These are phyloP conservation scores for Sinohyriopsis cumingii DNA, from an alignment of 2,888 invertebrate genomes.

Conservation along the genomic window DNA sequence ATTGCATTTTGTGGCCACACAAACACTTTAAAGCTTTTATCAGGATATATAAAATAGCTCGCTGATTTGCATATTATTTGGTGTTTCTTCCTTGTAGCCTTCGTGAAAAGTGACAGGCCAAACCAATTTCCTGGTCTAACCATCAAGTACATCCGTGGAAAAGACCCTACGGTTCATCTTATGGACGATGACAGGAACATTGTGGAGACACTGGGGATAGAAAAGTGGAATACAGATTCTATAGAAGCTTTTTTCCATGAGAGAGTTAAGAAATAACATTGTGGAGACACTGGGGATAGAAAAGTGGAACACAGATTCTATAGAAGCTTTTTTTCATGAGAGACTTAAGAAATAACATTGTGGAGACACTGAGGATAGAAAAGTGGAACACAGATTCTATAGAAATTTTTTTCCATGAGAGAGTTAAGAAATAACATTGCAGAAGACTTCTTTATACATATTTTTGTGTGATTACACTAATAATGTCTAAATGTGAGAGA, in stretches of 20 bases:
- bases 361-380: slow-evolving; percentile 92
- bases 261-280: slow-evolving; percentile 81
- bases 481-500: slow-evolving; percentile 2
- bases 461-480: neutral
- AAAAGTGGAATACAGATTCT: slow-evolving; percentile 99
- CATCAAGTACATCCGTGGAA: slow-evolving; percentile 92
- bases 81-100: slow-evolving; percentile 78
- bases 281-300: slow-evolving; percentile 93
- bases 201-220: slow-evolving; percentile 91
- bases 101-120: slow-evolving; percentile 93
- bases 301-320: slow-evolving; percentile 98
- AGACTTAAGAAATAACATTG: slow-evolving; percentile 82
- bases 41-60: no score
- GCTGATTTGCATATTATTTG: no score
- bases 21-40: no score
- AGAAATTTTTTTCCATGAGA: slow-evolving; percentile 93
- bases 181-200: slow-evolving; percentile 85
- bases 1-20: no score
- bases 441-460: neutral
- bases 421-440: slow-evolving; percentile 75
- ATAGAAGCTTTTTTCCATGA: slow-evolving; percentile 96
- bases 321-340: slow-evolving; percentile 95
- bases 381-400: slow-evolving; percentile 99
- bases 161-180: slow-evolving; percentile 94
- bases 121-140: slow-evolving; percentile 91